Base-by-base conservation (phyloP, 1,140 invertebrate species). In the Carcinoscorpius rotundicauda region DNA sequence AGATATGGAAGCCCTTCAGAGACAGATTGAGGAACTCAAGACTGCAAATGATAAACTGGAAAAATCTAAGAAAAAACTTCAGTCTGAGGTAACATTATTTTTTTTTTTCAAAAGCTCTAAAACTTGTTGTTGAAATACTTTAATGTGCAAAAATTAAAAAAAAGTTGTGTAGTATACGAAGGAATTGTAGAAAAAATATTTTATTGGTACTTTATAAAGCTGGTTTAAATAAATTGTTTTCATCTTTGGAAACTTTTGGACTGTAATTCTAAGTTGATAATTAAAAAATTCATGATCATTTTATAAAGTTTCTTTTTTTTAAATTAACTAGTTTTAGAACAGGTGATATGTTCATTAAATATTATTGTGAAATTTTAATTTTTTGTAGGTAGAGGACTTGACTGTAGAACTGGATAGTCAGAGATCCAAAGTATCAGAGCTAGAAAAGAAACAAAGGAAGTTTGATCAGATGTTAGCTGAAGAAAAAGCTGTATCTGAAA, bases 361-460 rank as follows among this genome's bases (percentile, higher is more conserved):
- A 9, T 5, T 61, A 10, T 51, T 10, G 4, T 10, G 6, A n/a
- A 4, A 51, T 8, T 53, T 48, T 4, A 5, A 51, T 51, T 62
- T 8, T 8, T 60, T 56, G 8, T 10, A 68, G 66, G 73, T 80
- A 29, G 80, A 81, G 64, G 80, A 81, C 72, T 60, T 78, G 51
- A 79, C 71, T 61, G 74, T 79, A 8, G 94, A 97, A 67, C 78
- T 98, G 68, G 94, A 97, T 76, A 84, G 86, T 29, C 93, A 97
- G 75, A 82, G 93, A 60, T 84, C 87, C 56, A 96, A 95, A 78
- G 77, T 79, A 5, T 79, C 86, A 52, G 92, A 96, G 73, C 75
- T 97, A 65, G 95, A 98, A 75, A 98, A 98, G 84, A 96, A 94
- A 75, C 95, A 99, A 75, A 88, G 95, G 78, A 98, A 95, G 78